phyloP scores from a whole-genome alignment of 2,888 invertebrate species.

The Mycogona germanica region DNA sequence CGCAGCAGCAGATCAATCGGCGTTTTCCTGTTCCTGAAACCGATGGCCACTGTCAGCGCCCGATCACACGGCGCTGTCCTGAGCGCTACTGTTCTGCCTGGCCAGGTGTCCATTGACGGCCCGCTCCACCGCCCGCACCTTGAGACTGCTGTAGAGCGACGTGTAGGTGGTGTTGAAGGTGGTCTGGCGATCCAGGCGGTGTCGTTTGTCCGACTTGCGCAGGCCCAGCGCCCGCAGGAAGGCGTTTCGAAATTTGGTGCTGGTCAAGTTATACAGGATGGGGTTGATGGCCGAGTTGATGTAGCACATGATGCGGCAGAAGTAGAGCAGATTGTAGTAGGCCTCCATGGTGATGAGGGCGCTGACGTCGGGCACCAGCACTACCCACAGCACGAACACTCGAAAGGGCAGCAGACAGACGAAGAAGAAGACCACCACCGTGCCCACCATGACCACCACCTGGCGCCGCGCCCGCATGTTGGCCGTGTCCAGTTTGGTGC shows the following conservation, averaged over 20 bases:
- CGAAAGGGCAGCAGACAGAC: conserved; percentile 79
- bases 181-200: conserved; percentile 46
- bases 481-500: conserved; percentile 17
- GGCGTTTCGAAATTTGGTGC: conserved; percentile 65
- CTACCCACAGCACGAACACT: conserved; percentile 75
- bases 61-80: not conserved
- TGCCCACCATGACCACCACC: conserved; percentile 78
- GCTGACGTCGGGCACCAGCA: conserved; percentile 2
- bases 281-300: conserved; percentile 86
- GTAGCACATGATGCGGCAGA: conserved; percentile 76
- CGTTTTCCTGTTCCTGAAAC: no score
- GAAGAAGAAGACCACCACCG: conserved; percentile 82
- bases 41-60: no score
- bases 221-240: conserved; percentile 42
- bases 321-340: conserved; percentile 70
- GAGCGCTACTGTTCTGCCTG: not conserved
- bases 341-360: conserved; percentile 59
- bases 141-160: conserved; percentile 19
- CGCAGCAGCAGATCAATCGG: no score
- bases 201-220: conserved; percentile 26
- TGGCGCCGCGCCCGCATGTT: conserved; percentile 47
- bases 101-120: not conserved
- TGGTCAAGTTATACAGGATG: conserved; percentile 81
- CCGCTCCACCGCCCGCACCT: conserved; percentile 11
- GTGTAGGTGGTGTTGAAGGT: conserved; percentile 39